Percentiles rank a stretch among this genome's conserved stretches.
Conservation (phyloP, 1,140 invertebrate genomes). For the Littorina saxatilis region DNA sequence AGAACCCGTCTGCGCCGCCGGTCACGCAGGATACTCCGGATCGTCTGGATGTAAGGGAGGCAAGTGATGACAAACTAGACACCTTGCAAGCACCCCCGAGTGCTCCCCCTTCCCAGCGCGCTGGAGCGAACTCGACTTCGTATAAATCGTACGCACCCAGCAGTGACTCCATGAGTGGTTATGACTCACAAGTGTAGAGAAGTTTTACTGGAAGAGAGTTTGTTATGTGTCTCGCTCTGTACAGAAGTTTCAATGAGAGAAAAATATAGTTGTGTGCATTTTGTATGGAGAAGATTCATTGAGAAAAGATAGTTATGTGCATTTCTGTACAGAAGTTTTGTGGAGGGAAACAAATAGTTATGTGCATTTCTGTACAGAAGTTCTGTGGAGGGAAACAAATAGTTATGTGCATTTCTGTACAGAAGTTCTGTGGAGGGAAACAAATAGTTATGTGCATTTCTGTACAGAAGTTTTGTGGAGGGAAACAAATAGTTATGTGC, state of each 20-base stretch:
- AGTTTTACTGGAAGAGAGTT: not conserved
- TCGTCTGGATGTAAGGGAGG: not conserved
- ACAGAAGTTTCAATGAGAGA: not conserved
- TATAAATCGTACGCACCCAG: conserved; percentile 13
- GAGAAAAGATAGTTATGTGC: no score
- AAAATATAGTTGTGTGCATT: not conserved
- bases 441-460: no score
- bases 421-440: no score
- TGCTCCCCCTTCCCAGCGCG: not conserved
- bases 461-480: no score
- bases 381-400: no score
- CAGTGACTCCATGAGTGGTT: not conserved
- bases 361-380: no score
- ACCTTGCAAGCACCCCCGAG: not conserved
- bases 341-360: no score
- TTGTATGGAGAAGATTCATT: no score
- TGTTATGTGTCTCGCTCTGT: not conserved
- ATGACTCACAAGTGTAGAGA: conserved; percentile 15
- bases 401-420: no score
- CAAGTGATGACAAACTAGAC: not conserved
- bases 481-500: no score
- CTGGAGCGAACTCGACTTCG: not conserved
- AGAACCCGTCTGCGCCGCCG: not conserved
- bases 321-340: no score
- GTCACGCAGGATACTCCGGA: not conserved